Evolutionary conservation across 2,888 invertebrate genomes (phyloP).

Genomic region (Apamea anceps): DNA sequence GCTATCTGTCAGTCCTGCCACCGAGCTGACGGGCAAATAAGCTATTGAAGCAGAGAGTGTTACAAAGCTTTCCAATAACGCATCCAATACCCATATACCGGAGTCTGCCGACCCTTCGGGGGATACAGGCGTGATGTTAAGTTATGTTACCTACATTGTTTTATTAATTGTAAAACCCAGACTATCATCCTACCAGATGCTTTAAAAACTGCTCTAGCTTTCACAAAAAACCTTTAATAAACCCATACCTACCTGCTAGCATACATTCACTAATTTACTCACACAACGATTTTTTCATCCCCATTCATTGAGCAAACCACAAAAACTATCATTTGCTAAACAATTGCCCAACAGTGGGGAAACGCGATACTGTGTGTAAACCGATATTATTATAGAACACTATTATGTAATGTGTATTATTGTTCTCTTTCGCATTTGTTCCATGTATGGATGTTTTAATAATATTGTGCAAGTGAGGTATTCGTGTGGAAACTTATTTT

Average conservation of each 20-base stretch:
- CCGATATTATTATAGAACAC: conserved; percentile 63
- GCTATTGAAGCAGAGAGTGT: not conserved
- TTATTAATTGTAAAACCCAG: no score
- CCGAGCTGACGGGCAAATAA: not conserved
- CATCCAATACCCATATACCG: not conserved
- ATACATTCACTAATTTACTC: conserved; percentile 44
- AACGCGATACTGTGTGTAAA: conserved; percentile 64
- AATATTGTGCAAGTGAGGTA: conserved; percentile 77
- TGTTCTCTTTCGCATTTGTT: conserved; percentile 49
- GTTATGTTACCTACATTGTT: not conserved
- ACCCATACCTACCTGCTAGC: conserved; percentile 35
- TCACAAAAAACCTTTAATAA: not conserved
- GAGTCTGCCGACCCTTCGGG: not conserved
- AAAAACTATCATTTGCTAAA: conserved; percentile 57
- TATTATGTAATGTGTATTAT: conserved; percentile 41
- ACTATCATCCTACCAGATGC: not conserved
- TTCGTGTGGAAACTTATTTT: conserved; percentile 66
- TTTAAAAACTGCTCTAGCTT: not conserved
- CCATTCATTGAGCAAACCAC: conserved; percentile 46
- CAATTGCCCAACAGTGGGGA: conserved; percentile 50
- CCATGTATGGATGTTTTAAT: conserved; percentile 60
- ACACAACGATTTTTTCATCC: conserved; percentile 39
- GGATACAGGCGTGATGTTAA: not conserved
- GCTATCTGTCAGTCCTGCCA: not conserved
- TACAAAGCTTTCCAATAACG: not conserved